A percentile compares a stretch with the other conserved stretches of the same genome.
Evolutionary conservation across 2,888 invertebrate genomes (phyloP).

Genomic region (Sisyra terminalis): DNA sequence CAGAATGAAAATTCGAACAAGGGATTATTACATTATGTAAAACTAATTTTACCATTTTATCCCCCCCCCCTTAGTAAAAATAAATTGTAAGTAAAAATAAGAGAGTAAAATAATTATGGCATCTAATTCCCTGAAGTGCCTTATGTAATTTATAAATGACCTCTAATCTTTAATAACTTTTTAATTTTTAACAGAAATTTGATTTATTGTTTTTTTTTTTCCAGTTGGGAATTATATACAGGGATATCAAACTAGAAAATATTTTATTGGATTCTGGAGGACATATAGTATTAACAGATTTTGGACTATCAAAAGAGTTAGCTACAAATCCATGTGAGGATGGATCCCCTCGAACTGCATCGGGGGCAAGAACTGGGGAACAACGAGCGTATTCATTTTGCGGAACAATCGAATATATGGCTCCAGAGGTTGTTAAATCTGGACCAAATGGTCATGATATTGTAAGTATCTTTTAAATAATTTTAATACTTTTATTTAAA

Average conservation of each 20-base stretch:
- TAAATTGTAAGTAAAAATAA: too few species aligned
- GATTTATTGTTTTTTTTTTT: constrained; percentile 22
- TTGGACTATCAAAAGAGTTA: constrained; percentile 93
- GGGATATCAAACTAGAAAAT: constrained; percentile 95
- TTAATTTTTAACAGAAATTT: too few species aligned
- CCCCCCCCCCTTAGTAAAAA: too few species aligned
- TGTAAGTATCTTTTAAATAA: constrained; percentile 49
- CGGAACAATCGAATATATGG: constrained; percentile 98
- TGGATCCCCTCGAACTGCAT: constrained; percentile 10
- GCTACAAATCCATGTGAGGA: constrained; percentile 30
- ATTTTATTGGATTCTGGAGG: constrained; percentile 87
- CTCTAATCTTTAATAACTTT: too few species aligned
- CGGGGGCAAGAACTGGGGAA: constrained; percentile 31
- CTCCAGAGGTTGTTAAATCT: constrained; percentile 63
- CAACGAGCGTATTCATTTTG: constrained; percentile 92
- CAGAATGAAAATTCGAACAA: too few species aligned
- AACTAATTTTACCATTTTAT: too few species aligned
- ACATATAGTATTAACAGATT: constrained; percentile 93
- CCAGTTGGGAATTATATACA: constrained; percentile 93
- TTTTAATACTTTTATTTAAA: not conserved
- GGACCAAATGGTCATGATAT: constrained; percentile 87
- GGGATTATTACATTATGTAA: too few species aligned
- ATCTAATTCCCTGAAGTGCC: too few species aligned
- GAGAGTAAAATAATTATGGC: too few species aligned
- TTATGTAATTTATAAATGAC: too few species aligned